These are phyloP conservation scores for Puntigrus tetrazona DNA, from an alignment of 2,113 vertebrate genomes.

Conservation along the genomic window DNA sequence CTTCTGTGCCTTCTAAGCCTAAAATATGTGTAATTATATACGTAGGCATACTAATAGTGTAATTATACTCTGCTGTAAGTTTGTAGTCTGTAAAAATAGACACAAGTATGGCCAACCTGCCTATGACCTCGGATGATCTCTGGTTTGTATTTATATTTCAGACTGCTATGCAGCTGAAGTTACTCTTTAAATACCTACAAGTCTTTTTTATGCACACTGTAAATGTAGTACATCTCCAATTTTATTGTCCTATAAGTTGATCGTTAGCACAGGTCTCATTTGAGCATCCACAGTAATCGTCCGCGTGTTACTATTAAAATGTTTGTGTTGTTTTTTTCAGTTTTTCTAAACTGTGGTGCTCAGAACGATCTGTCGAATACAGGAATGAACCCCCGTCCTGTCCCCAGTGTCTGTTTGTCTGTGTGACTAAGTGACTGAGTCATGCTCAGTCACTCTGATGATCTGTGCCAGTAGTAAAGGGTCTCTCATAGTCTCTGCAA, in stretches of 20 bases:
- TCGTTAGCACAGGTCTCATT: background rate
- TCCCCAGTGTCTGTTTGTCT: slow-evolving; percentile 7
- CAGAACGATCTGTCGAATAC: background rate
- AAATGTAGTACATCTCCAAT: background rate
- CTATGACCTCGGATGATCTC: slow-evolving; percentile 41
- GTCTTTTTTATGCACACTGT: background rate
- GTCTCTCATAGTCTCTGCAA: background rate
- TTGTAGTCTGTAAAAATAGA: slow-evolving; percentile 52
- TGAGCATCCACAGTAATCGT: background rate
- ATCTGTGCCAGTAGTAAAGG: slow-evolving; percentile 1
- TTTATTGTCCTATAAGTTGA: background rate
- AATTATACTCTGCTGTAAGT: slow-evolving; percentile 34
- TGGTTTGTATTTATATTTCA: slow-evolving; percentile 26
- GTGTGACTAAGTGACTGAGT: slow-evolving; percentile 21
- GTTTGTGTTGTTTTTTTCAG: background rate
- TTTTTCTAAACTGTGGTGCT: background rate
- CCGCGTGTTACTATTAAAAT: background rate
- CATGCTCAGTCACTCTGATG: background rate
- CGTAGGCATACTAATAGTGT: slow-evolving; percentile 1
- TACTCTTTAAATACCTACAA: background rate
- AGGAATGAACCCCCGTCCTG: background rate
- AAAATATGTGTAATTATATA: slow-evolving; percentile 34
- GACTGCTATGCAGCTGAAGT: background rate
- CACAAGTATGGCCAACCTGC: slow-evolving; percentile 14
- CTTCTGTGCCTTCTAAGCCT: background rate